Evolutionary conservation across 2,113 vertebrate species (phyloP).

Genomic region (Gallinago paraguaiae): DNA sequence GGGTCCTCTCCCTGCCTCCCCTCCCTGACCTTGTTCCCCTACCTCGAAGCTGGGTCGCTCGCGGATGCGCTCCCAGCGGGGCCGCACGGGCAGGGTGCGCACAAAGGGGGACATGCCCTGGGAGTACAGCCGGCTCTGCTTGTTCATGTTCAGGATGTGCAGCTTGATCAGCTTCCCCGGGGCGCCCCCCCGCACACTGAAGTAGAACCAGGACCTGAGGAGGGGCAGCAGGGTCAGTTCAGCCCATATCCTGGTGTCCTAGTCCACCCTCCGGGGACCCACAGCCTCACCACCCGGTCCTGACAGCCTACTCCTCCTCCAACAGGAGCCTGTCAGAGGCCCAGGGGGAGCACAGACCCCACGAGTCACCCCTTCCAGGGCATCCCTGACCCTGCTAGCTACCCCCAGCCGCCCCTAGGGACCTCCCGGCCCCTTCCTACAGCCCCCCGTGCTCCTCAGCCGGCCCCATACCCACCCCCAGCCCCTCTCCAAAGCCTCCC

Average conservation of each 20-base stretch:
- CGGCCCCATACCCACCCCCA: neutral
- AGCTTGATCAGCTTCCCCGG: constrained; percentile 92
- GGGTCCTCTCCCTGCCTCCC: neutral
- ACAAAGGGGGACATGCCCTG: constrained; percentile 97
- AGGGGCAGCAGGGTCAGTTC: neutral
- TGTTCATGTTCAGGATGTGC: constrained; percentile 98
- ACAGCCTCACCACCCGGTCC: neutral
- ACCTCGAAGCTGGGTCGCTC: constrained; percentile 90
- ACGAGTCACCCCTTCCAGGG: neutral
- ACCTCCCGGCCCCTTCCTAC: neutral
- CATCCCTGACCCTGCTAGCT: too few species aligned
- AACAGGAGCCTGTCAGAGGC: neutral
- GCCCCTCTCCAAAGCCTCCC: neutral
- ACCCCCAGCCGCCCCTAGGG: too few species aligned
- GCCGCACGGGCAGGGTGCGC: constrained; percentile 83
- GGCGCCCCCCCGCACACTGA: constrained; percentile 85
- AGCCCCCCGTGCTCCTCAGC: neutral
- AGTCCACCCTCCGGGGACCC: too few species aligned
- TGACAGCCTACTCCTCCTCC: too few species aligned
- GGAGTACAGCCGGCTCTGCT: constrained; percentile 95
- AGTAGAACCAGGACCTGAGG: constrained; percentile 96
- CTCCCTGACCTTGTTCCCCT: neutral
- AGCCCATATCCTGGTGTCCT: neutral
- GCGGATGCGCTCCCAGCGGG: constrained; percentile 91
- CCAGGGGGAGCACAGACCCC: neutral